Conservation (phyloP, 1,140 invertebrate species). For the Adoxophyes honmai region DNA sequence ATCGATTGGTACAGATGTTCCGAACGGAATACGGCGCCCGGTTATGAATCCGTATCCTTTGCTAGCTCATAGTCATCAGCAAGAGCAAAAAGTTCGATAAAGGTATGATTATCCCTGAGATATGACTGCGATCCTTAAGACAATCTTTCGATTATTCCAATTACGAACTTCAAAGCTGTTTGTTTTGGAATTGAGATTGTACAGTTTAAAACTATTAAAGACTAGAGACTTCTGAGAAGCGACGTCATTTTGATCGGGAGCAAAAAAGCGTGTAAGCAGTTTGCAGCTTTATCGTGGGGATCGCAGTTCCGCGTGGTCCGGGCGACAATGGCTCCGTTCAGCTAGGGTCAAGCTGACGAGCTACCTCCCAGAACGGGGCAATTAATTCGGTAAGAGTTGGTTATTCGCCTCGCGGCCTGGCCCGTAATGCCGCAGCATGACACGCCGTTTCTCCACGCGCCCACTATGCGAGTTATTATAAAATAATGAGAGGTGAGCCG, state of each 20-base stretch:
- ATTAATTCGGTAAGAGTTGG: constrained; percentile 70
- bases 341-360: constrained; percentile 40
- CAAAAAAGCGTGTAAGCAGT: constrained; percentile 19
- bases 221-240: neutral
- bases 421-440: constrained; percentile 48
- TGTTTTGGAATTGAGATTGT: neutral
- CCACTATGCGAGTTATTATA: constrained; percentile 69
- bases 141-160: neutral
- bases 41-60: constrained; percentile 11
- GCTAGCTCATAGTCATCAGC: constrained; percentile 4
- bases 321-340: constrained; percentile 38
- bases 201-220: constrained; percentile 8
- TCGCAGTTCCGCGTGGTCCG: constrained; percentile 36
- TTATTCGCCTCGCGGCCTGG: constrained; percentile 41
- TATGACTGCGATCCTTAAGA: neutral
- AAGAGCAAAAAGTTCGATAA: constrained; percentile 5
- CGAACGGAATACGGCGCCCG: constrained; percentile 24
- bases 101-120: neutral
- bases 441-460: constrained; percentile 52
- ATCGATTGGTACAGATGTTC: constrained; percentile 64
- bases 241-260: constrained; percentile 17
- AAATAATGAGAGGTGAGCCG: constrained; percentile 71
- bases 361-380: constrained; percentile 64
- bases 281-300: constrained; percentile 21
- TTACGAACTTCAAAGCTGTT: neutral